These are phyloP conservation scores for Smithornis capensis DNA, from an alignment of 2,113 vertebrate genomes.

Conservation along the genomic window DNA sequence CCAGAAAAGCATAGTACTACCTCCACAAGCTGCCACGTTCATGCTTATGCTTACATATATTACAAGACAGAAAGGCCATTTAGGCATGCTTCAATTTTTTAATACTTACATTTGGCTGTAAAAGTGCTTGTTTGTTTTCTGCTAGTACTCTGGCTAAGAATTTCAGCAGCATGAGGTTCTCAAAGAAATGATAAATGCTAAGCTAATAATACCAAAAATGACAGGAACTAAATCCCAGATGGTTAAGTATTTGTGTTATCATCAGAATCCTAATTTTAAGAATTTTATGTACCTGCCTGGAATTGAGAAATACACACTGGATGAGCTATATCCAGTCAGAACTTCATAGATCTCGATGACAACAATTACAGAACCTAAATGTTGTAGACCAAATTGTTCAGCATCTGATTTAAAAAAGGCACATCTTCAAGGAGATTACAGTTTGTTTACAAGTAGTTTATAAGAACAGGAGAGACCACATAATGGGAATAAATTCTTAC, in stretches of 20 bases:
- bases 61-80: not conserved
- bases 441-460: not conserved
- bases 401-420: not conserved
- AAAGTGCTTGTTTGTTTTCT: conserved; percentile 33
- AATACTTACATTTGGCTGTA: not conserved
- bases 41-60: not conserved
- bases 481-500: not conserved
- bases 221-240: conserved; percentile 17
- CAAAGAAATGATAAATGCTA: conserved; percentile 16
- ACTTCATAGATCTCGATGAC: not conserved
- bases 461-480: not conserved
- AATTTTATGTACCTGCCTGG: not conserved
- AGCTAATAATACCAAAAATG: conserved; percentile 39
- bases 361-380: not conserved
- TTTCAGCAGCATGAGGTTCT: not conserved
- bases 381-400: not conserved
- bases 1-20: not conserved
- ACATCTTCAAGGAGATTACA: not conserved
- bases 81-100: not conserved
- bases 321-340: not conserved
- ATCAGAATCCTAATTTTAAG: conserved; percentile 29
- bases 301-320: not conserved
- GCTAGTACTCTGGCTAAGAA: not conserved
- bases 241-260: not conserved
- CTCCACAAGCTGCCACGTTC: fast-evolving